Evolutionary conservation across 2,888 invertebrate species (phyloP).

Genomic region (Drosophila imparisetae): DNA sequence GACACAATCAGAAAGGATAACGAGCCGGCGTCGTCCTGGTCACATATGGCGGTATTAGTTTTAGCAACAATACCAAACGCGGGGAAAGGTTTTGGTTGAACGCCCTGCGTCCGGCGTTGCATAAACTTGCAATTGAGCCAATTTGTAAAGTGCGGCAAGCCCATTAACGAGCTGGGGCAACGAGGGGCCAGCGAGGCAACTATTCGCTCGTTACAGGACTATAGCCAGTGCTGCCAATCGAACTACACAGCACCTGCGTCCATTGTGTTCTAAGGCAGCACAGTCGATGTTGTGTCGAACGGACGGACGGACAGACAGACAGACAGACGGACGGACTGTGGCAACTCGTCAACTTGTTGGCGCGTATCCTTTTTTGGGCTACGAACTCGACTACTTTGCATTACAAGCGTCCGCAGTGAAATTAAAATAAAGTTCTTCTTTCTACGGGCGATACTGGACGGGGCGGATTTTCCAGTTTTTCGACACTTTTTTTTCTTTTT

Average conservation of each 20-base stretch:
- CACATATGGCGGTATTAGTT: constrained; percentile 82
- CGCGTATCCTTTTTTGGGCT: constrained; percentile 41
- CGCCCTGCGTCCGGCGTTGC: constrained; percentile 62
- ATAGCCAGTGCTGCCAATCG: constrained; percentile 53
- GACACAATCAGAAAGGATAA: constrained; percentile 74
- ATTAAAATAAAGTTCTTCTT: constrained; percentile 76
- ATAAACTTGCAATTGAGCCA: constrained; percentile 85
- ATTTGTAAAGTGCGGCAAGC: constrained; percentile 83
- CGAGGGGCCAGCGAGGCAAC: constrained; percentile 11
- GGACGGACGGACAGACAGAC: not conserved
- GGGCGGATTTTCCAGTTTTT: constrained; percentile 14
- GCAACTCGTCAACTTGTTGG: constrained; percentile 36
- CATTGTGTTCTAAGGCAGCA: not conserved
- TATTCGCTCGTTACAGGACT: constrained; percentile 29
- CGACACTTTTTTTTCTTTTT: not conserved
- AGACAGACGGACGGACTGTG: not conserved
- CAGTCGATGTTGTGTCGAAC: constrained; percentile 1
- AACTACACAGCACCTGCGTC: constrained; percentile 63
- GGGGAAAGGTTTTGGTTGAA: not conserved
- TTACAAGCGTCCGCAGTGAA: constrained; percentile 74
- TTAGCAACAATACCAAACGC: constrained; percentile 52
- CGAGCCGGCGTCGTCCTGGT: constrained; percentile 69
- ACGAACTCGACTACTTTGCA: constrained; percentile 60
- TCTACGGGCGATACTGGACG: constrained; percentile 47
- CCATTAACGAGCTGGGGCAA: constrained; percentile 69